These are phyloP conservation scores for Bombus waltoni DNA, from an alignment of 1,140 invertebrate species.

Conservation along the genomic window DNA sequence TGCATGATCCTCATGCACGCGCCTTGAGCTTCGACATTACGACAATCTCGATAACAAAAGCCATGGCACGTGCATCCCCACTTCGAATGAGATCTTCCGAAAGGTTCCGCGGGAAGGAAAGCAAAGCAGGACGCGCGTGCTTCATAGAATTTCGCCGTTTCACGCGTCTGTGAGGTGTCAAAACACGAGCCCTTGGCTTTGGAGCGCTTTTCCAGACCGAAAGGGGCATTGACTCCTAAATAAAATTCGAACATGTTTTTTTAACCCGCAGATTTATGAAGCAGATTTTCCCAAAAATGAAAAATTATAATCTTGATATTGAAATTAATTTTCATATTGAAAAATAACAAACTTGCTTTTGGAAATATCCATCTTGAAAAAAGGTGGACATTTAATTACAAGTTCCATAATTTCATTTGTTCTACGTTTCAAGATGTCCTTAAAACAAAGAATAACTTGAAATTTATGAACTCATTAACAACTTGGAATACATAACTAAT, in stretches of 20 bases:
- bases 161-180: constrained; percentile 8
- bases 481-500: neutral
- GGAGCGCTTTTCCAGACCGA: neutral
- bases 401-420: neutral
- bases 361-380: neutral
- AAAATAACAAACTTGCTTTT: neutral
- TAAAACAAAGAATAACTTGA: neutral
- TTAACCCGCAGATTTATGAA: neutral
- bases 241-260: neutral
- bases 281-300: neutral
- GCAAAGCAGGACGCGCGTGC: constrained; percentile 16
- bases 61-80: constrained; percentile 50
- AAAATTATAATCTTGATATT: neutral
- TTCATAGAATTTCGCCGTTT: constrained; percentile 24
- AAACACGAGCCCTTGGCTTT: neutral
- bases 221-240: neutral
- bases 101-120: constrained; percentile 56
- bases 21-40: constrained; percentile 31
- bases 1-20: constrained; percentile 36
- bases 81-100: constrained; percentile 26
- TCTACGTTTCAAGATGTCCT: neutral
- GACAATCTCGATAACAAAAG: constrained; percentile 55
- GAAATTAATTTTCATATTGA: neutral
- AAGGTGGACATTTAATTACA: neutral
- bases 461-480: constrained; percentile 4